phyloP scores from a whole-genome alignment of 2,888 invertebrate species.

The Holacanthella duospinosa region DNA sequence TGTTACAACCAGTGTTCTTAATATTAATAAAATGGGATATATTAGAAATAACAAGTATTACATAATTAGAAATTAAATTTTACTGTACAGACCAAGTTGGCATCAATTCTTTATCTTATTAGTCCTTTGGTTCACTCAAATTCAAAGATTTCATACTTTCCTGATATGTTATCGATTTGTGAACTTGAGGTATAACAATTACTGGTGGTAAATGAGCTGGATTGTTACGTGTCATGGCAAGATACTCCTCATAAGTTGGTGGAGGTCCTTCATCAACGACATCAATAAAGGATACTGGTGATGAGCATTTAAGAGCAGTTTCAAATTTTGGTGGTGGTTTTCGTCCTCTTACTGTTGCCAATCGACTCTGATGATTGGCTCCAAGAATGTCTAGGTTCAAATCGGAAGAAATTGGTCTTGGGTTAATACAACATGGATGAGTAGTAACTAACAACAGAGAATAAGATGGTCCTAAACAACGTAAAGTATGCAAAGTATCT shows the following conservation, averaged over 20 bases:
- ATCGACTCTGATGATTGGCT: neutral
- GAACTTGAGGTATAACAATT: no score
- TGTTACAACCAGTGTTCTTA: no score
- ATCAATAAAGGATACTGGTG: neutral
- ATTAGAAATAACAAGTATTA: no score
- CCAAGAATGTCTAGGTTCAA: neutral
- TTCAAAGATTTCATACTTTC: no score
- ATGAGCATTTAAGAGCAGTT: conserved; percentile 9
- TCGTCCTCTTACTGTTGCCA: neutral
- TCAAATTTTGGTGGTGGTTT: conserved; percentile 11
- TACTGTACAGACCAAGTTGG: no score
- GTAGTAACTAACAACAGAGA: neutral
- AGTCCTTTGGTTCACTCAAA: no score
- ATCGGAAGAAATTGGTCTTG: neutral
- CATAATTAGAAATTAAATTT: no score
- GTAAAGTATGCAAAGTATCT: no score
- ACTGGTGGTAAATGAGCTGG: no score
- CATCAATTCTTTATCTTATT: no score
- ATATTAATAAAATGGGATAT: no score
- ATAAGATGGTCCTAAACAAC: neutral
- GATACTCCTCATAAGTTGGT: conserved; percentile 8
- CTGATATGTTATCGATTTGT: no score
- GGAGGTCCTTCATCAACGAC: neutral
- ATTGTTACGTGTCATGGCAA: conserved; percentile 3
- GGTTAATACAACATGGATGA: neutral